phyloP scores from a whole-genome alignment of 2,113 vertebrate species.

The Cryptoleucopteryx plumbea region DNA sequence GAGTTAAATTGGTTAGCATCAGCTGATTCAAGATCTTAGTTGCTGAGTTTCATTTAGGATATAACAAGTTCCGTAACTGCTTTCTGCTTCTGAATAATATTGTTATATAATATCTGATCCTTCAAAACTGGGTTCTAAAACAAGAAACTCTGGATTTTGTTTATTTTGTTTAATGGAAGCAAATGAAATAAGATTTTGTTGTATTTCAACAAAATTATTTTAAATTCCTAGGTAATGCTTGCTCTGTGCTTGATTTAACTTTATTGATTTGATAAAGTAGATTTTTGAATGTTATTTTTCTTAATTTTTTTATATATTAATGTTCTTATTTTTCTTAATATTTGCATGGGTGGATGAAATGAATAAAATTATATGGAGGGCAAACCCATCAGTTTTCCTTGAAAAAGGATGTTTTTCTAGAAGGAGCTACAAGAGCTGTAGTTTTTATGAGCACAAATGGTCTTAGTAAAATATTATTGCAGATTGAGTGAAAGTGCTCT shows the following conservation, averaged over 20 bases:
- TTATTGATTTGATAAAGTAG: neutral
- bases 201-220: neutral
- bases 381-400: neutral
- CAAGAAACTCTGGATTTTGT: neutral
- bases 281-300: neutral
- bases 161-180: neutral
- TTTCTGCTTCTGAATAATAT: neutral
- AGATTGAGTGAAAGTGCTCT: neutral
- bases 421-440: neutral
- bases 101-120: neutral
- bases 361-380: neutral
- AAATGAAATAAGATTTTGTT: neutral
- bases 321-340: neutral
- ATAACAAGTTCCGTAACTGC: neutral
- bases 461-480: neutral
- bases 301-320: neutral
- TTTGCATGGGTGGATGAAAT: neutral
- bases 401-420: neutral
- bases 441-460: neutral
- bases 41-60: neutral
- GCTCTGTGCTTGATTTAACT: neutral
- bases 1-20: neutral
- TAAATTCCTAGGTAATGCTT: neutral
- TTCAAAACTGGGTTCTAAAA: neutral
- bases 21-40: neutral